A percentile compares a stretch with the other conserved stretches of the same genome.
Evolutionary conservation across 2,797 vertebrate genomes (phyloP).

Genomic region (Ciconia nigra): DNA sequence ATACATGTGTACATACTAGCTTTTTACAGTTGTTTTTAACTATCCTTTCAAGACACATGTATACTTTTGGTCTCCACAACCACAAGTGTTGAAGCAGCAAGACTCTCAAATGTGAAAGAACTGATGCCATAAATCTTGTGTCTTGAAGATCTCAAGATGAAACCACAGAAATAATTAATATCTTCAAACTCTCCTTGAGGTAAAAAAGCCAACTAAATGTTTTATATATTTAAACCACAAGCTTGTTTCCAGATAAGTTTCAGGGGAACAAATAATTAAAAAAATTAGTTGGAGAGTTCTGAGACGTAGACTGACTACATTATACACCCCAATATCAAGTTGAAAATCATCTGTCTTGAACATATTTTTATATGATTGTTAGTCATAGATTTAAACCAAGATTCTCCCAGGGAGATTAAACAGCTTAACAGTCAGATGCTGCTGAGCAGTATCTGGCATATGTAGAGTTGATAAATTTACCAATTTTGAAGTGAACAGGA

Average conservation of each 20-base stretch:
- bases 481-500: constrained; percentile 49
- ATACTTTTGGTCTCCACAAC: background rate
- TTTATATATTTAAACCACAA: background rate
- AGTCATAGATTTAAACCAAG: constrained; percentile 56
- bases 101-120: background rate
- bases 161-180: background rate
- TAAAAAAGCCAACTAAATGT: background rate
- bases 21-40: background rate
- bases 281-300: background rate
- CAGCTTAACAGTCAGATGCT: constrained; percentile 69
- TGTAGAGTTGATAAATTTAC: constrained; percentile 46
- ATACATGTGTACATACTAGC: background rate
- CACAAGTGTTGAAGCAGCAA: background rate
- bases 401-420: constrained; percentile 58
- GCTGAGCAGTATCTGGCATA: constrained; percentile 33
- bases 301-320: background rate
- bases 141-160: background rate
- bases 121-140: background rate
- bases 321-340: background rate
- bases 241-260: background rate
- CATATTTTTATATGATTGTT: constrained; percentile 53
- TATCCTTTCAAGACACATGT: background rate
- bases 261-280: background rate
- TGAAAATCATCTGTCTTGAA: constrained; percentile 56
- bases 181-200: background rate